Evolutionary conservation across 2,113 vertebrate genomes (phyloP).

Genomic region (Saccopteryx bilineata): DNA sequence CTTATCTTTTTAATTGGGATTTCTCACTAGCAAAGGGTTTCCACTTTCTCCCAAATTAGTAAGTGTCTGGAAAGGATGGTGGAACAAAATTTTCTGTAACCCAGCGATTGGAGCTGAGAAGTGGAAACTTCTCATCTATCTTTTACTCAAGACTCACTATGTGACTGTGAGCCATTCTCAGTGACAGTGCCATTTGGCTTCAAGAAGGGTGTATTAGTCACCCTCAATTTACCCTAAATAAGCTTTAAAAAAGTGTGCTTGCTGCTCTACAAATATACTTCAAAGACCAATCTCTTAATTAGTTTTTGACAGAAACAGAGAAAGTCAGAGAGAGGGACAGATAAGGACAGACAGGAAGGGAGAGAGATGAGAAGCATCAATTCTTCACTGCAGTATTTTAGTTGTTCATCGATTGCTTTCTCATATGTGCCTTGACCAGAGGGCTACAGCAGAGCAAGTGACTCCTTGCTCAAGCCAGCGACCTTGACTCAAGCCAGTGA

Average conservation of each 20-base stretch:
- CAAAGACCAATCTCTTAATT: slow-evolving; percentile 29
- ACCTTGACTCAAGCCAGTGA: too few species aligned
- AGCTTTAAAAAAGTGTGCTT: slow-evolving; percentile 55
- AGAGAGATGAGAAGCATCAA: too few species aligned
- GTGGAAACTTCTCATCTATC: slow-evolving; percentile 53
- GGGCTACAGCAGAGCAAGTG: too few species aligned
- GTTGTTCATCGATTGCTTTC: too few species aligned
- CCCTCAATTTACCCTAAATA: slow-evolving; percentile 12
- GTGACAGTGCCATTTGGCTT: slow-evolving; percentile 14
- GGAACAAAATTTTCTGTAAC: slow-evolving; percentile 56
- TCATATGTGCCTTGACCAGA: too few species aligned
- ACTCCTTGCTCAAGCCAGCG: too few species aligned
- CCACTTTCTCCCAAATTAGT: slow-evolving; percentile 61
- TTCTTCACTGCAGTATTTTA: too few species aligned
- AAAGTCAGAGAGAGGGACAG: too few species aligned
- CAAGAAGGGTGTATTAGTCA: not conserved
- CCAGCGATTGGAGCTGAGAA: slow-evolving; percentile 8
- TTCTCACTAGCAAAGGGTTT: slow-evolving; percentile 71
- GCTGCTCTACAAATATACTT: slow-evolving; percentile 33
- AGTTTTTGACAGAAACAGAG: too few species aligned
- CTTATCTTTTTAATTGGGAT: slow-evolving; percentile 74
- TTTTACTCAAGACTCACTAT: slow-evolving; percentile 21
- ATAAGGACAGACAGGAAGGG: too few species aligned
- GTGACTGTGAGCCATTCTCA: not conserved
- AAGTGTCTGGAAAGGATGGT: slow-evolving; percentile 56